Conservation (phyloP, 2,113 vertebrate genomes). For the Sialia sialis region DNA sequence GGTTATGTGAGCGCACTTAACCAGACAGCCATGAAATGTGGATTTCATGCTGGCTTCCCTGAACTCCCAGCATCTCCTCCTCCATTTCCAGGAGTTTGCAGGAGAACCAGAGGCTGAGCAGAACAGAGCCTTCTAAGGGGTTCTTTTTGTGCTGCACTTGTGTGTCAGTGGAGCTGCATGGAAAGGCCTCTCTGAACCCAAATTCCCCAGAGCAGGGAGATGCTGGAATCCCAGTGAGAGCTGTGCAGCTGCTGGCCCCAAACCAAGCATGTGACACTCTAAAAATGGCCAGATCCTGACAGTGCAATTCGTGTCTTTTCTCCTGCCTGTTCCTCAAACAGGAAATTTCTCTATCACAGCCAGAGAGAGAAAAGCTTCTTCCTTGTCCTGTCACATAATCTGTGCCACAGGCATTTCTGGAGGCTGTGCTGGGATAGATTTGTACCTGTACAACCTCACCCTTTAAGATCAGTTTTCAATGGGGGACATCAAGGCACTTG, state of each 20-base stretch:
- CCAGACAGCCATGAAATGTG: constrained; percentile 61
- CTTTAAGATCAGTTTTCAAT: background rate
- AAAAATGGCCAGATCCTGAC: constrained; percentile 20
- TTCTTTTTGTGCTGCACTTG: background rate
- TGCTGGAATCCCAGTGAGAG: background rate
- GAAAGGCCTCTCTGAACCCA: background rate
- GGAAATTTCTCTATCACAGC: background rate
- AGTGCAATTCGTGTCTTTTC: background rate
- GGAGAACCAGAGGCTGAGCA: background rate
- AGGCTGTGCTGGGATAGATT: background rate
- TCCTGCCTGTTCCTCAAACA: background rate
- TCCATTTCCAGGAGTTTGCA: background rate
- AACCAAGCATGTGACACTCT: background rate
- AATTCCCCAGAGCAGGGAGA: background rate
- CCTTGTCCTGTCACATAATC: background rate
- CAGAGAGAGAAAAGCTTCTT: background rate
- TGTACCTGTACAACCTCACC: background rate
- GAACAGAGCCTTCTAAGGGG: background rate
- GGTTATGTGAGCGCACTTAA: background rate
- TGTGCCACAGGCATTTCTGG: background rate
- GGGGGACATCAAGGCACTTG: background rate
- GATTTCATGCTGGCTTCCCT: constrained; percentile 49
- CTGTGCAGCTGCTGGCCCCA: background rate
- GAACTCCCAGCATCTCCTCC: constrained; percentile 4
- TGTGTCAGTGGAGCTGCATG: background rate